Conservation (phyloP, 2,113 vertebrate species). For the Zosterops japonicus region DNA sequence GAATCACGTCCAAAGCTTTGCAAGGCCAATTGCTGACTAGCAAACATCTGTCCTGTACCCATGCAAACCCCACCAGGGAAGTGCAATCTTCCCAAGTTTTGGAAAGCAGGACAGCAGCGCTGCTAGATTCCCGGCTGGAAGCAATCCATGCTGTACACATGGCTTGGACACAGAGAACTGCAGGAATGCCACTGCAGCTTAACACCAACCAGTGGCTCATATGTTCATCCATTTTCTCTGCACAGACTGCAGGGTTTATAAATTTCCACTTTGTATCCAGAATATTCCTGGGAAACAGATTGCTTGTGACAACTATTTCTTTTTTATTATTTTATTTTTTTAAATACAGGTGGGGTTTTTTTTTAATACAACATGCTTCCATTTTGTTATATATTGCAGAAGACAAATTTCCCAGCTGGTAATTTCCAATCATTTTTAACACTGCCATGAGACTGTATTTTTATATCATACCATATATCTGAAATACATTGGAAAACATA, state of each 20-base stretch:
- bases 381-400: conserved; percentile 55
- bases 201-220: background rate
- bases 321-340: conserved; percentile 51
- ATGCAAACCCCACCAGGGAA: background rate
- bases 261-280: conserved; percentile 35
- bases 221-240: conserved; percentile 15
- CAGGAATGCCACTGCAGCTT: background rate
- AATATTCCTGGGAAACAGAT: conserved; percentile 51
- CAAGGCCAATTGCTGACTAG: background rate
- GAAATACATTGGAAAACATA: conserved; percentile 45
- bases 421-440: conserved; percentile 56
- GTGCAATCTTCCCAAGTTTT: background rate
- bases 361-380: conserved; percentile 22
- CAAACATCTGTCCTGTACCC: conserved; percentile 28
- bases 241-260: conserved; percentile 42
- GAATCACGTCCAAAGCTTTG: background rate
- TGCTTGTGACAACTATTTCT: conserved; percentile 37
- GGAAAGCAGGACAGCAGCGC: background rate
- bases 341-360: background rate
- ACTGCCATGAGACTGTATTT: background rate
- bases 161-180: background rate
- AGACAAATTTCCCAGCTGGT: conserved; percentile 46
- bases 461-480: conserved; percentile 39
- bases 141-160: background rate
- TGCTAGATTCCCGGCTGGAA: background rate